Evolutionary conservation across 2,797 vertebrate species (phyloP).

Genomic region (Sebastiscus albofasciatus): DNA sequence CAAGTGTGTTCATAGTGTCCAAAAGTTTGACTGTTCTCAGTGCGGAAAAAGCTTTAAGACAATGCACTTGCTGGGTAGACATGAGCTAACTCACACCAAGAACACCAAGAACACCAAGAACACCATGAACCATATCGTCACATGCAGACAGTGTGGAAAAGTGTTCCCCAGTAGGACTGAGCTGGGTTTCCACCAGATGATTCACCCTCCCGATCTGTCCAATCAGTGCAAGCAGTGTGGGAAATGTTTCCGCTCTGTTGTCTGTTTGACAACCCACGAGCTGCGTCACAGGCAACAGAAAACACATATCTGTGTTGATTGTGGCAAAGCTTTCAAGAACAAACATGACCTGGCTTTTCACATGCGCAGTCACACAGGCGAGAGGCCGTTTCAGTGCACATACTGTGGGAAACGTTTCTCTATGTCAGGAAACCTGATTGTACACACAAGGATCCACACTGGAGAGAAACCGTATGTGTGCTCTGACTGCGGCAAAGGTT

Average conservation of each 20-base stretch:
- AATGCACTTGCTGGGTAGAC: conserved; percentile 46
- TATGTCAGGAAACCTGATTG: conserved; percentile 53
- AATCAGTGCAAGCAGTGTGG: conserved; percentile 59
- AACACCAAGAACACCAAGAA: conserved; percentile 3
- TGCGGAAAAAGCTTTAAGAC: conserved; percentile 64
- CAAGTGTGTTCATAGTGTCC: conserved; percentile 29
- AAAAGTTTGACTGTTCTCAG: conserved; percentile 55
- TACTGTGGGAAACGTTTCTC: conserved; percentile 66
- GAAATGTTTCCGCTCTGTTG: conserved; percentile 51
- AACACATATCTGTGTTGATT: conserved; percentile 45
- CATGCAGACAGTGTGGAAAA: conserved; percentile 55
- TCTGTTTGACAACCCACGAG: conserved; percentile 44
- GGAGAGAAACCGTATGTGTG: conserved; percentile 66
- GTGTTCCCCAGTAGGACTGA: conserved; percentile 49
- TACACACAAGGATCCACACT: conserved; percentile 63
- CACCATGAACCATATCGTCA: conserved; percentile 32
- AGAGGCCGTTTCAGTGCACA: conserved; percentile 65
- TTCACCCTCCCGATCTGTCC: conserved; percentile 33
- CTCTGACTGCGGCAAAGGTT: conserved; percentile 62
- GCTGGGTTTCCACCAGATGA: conserved; percentile 57
- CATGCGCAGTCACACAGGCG: conserved; percentile 65
- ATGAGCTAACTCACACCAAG: conserved; percentile 50
- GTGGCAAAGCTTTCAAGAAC: conserved; percentile 60
- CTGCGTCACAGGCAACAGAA: conserved; percentile 52
- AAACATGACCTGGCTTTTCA: conserved; percentile 55